A percentile compares a stretch with the other conserved stretches of the same genome.
Evolutionary conservation across 2,797 vertebrate species (phyloP).

Genomic region (Morelia viridis): DNA sequence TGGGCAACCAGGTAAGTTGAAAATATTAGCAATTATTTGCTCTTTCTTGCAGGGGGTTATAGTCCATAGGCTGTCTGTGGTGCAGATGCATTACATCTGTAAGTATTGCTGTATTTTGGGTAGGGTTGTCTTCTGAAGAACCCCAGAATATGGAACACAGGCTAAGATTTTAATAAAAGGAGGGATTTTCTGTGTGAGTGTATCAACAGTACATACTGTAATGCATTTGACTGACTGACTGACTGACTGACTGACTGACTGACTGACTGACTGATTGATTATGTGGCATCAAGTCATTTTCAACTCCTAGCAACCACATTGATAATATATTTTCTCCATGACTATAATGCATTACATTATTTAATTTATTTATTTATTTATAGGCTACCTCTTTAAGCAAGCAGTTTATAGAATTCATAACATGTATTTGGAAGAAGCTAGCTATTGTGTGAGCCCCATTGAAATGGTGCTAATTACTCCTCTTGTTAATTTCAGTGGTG

Average conservation of each 20-base stretch:
- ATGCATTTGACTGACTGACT: neutral
- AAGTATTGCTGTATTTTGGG: neutral
- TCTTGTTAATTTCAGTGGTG: neutral
- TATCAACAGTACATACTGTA: neutral
- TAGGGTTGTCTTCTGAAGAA: neutral
- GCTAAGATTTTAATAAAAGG: neutral
- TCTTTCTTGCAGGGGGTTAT: neutral
- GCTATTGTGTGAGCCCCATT: neutral
- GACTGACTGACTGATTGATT: neutral
- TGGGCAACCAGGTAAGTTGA: constrained; percentile 55
- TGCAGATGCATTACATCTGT: neutral
- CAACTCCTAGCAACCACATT: neutral
- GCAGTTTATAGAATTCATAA: neutral
- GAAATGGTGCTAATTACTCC: neutral
- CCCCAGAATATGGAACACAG: neutral
- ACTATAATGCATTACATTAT: neutral
- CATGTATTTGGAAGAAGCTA: neutral
- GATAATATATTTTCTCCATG: neutral
- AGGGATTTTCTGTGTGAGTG: neutral
- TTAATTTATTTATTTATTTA: neutral
- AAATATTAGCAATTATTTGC: neutral
- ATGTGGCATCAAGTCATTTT: neutral
- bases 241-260: neutral
- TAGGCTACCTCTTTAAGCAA: neutral
- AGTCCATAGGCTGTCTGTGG: neutral